A percentile compares a stretch with the other conserved stretches of the same genome.
phyloP scores from a whole-genome alignment of 1,140 invertebrate species.

The Orius insidiosus region DNA sequence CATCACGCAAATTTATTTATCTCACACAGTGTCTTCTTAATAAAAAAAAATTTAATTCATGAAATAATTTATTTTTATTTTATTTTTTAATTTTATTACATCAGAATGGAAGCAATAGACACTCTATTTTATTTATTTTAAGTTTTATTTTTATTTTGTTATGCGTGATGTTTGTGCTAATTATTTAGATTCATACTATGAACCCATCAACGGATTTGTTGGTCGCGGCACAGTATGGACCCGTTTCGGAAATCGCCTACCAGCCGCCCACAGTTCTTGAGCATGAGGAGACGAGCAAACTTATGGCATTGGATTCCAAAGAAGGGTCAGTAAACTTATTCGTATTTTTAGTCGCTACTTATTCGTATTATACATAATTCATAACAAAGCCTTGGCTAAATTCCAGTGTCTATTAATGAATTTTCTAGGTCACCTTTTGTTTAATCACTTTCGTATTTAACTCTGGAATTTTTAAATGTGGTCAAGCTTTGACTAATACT shows the following conservation, averaged over 20 bases:
- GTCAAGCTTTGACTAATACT: not conserved
- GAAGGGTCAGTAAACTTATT: constrained; percentile 32
- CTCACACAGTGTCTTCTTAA: constrained; percentile 1
- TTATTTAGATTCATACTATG: constrained; percentile 24
- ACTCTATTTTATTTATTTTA: constrained; percentile 12
- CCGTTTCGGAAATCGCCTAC: constrained; percentile 41
- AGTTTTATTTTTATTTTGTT: constrained; percentile 13
- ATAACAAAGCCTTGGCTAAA: not conserved
- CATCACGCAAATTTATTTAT: constrained; percentile 9
- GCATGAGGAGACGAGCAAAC: constrained; percentile 38
- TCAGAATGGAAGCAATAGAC: no score
- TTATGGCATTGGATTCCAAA: constrained; percentile 45
- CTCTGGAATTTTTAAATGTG: not conserved
- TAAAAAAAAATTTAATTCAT: not conserved
- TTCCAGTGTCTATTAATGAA: not conserved
- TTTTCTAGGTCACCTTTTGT: constrained; percentile 7
- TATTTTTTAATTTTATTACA: constrained; percentile 15
- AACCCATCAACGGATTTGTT: constrained; percentile 54
- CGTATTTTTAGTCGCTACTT: not conserved
- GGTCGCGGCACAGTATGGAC: constrained; percentile 47
- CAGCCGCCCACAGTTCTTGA: constrained; percentile 37
- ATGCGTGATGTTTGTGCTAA: constrained; percentile 15
- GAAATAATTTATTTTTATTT: constrained; percentile 6
- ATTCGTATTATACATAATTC: constrained; percentile 10
- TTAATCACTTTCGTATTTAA: constrained; percentile 4